Base-by-base conservation (phyloP, 64 coral and sea anemone species). In the Hydrozoanthus tunicans region DNA sequence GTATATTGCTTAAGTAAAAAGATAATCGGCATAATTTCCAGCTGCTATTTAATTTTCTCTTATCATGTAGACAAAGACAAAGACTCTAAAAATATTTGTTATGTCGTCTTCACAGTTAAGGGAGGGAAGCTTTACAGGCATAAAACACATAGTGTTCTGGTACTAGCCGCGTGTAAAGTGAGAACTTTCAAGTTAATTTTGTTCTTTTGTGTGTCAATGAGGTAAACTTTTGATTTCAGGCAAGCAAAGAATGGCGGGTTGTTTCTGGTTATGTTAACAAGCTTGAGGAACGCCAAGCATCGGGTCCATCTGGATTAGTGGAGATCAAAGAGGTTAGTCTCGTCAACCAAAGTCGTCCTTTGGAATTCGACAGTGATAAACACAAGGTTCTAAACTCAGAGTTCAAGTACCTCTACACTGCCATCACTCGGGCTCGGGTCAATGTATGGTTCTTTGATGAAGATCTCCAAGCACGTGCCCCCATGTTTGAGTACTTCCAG, bases 361-460 rank as follows among this genome's bases (percentile, higher is more conserved):
- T 98, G 56, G 85, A 95, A 52, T 98, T 98, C 78, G 77, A 98
- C 56, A 56, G 83, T 8, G 97, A 95, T 17, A 95, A 86, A 25
- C 94, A 99, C 90, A 99, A 99, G 79, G 94, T 99, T 64, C 90
- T 99, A 5, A 99, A 94, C 60, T 96, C 97, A 6, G 97, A 99
- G 73, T 96, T 99, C 78, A 99, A 99, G 64, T 99, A 85, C 67
- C 73, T 99, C 13, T 99, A 99, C 90, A 99, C 97, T 3, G 97
- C 97, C 51, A 93, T 99, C 23, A 99, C 97, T 51, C 89, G 97
- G 26, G 97, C 97, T 4, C 77, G 97, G 68, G 97, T 99, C 4
- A 99, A 99, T 79, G 97, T 99, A 13, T 99, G 97, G 97, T 92
- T 99, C 57, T 99, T 99, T 80, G 97, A 99, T 26, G 82, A 99